Evolutionary conservation across 30 jellyfish, hydroid and myxozoan genomes (phyloP), one percentile per base, ranked within the genome.

Genomic region (Phacellophora camtschatica): DNA sequence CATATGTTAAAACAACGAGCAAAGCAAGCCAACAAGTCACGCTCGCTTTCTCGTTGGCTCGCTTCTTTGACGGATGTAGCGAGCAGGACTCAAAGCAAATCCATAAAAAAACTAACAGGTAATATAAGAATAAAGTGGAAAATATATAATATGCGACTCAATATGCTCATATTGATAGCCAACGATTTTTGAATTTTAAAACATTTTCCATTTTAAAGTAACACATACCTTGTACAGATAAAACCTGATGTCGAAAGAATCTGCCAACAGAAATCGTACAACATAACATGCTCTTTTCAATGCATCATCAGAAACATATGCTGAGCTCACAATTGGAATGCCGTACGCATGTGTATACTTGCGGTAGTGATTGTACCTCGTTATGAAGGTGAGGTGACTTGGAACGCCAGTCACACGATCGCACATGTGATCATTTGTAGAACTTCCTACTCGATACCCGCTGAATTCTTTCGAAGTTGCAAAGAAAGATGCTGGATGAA

Each of bases 311-410:
- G 96, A 75, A 13, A 75, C 90, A 15, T 77, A 63, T 15, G 48
- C 76, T 30, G 90, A 74, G 76, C 96, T 75, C 39, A 85, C 68
- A 46, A 85, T 75, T 43, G 96, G 90, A 4, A 85, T 85, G 20
- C 96, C 96, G 43, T 85, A 85, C 57, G 96, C 96, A 37, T 85
- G 96, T 50, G 96, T 85, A 71, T 85, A 85, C 68, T 85, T 85
- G 29, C 62, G 72, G 31, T 85, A 85, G 37, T 35, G 67, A 29
- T 51, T 28, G 81, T 85, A 85, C 63, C 67, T 74, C 23, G 95
- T 84, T 2, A 84, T 84, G 70, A 84, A 84, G 19, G 83, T 84
- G 31, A 84, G 65, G 27, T 84, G 84, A n/a, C 77, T 42, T 51
- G 95, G 95, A 27, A 84, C 88, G 18, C 76, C 19, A 0, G 88